phyloP scores from a whole-genome alignment of 2,113 vertebrate genomes.

The Planiliza haematocheilus region DNA sequence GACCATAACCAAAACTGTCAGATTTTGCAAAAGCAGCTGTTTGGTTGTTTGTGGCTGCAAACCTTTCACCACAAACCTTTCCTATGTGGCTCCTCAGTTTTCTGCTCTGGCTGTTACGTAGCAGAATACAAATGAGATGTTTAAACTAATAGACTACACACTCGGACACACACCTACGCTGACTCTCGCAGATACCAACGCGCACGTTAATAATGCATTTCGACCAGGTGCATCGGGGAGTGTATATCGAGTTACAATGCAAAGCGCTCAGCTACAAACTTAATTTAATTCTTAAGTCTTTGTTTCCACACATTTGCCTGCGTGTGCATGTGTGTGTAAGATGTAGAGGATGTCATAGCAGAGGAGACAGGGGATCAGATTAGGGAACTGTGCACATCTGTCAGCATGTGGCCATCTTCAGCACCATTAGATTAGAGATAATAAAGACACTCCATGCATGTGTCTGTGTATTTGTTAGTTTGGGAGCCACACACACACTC shows the following conservation, averaged over 20 bases:
- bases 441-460: constrained; percentile 73
- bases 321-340: constrained; percentile 43
- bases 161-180: constrained; percentile 63
- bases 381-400: constrained; percentile 80
- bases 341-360: constrained; percentile 76
- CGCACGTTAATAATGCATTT: constrained; percentile 75
- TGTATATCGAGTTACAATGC: constrained; percentile 78
- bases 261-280: constrained; percentile 76
- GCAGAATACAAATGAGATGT: constrained; percentile 72
- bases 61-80: constrained; percentile 4
- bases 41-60: constrained; percentile 7
- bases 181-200: constrained; percentile 44
- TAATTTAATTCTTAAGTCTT: constrained; percentile 70
- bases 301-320: constrained; percentile 48
- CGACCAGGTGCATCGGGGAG: constrained; percentile 61
- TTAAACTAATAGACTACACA: constrained; percentile 62
- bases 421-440: constrained; percentile 79
- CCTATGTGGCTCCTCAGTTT: constrained; percentile 28
- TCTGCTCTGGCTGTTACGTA: constrained; percentile 25
- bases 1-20: not conserved
- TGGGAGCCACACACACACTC: constrained; percentile 21
- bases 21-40: constrained; percentile 23
- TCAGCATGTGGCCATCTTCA: constrained; percentile 76
- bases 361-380: constrained; percentile 80
- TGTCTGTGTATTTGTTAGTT: constrained; percentile 68